Percentiles rank a stretch among this genome's conserved stretches.
Conservation (phyloP, 2,113 vertebrate species). For the Ursus arctos region DNA sequence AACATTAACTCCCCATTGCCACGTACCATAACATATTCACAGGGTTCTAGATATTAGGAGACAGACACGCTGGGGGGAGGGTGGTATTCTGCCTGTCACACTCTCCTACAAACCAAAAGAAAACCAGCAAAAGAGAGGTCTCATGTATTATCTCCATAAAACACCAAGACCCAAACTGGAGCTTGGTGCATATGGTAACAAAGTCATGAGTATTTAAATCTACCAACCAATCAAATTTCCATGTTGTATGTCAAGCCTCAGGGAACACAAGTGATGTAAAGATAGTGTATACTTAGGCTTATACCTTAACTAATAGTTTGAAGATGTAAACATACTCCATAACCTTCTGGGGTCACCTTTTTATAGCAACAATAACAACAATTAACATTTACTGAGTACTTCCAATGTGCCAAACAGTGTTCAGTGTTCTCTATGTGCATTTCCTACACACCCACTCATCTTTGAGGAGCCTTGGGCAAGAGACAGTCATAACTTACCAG, state of each 20-base stretch:
- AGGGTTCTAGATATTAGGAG: not conserved
- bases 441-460: not conserved
- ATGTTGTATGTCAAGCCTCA: not conserved
- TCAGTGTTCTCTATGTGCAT: not conserved
- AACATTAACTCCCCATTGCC: not conserved
- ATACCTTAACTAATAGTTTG: conserved; percentile 18
- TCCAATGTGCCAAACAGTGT: not conserved
- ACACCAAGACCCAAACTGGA: not conserved
- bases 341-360: conserved; percentile 28
- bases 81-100: not conserved
- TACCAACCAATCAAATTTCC: not conserved
- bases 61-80: not conserved
- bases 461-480: not conserved
- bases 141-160: not conserved
- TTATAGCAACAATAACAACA: conserved; percentile 47
- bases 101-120: not conserved
- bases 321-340: conserved; percentile 30
- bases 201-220: not conserved
- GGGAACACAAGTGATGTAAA: not conserved
- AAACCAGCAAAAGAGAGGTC: not conserved
- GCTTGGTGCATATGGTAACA: not conserved
- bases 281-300: not conserved
- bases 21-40: not conserved
- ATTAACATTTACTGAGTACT: not conserved
- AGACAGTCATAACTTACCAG: not conserved